phyloP scores from a whole-genome alignment of 1,140 invertebrate genomes.

The Drusus annulatus region DNA sequence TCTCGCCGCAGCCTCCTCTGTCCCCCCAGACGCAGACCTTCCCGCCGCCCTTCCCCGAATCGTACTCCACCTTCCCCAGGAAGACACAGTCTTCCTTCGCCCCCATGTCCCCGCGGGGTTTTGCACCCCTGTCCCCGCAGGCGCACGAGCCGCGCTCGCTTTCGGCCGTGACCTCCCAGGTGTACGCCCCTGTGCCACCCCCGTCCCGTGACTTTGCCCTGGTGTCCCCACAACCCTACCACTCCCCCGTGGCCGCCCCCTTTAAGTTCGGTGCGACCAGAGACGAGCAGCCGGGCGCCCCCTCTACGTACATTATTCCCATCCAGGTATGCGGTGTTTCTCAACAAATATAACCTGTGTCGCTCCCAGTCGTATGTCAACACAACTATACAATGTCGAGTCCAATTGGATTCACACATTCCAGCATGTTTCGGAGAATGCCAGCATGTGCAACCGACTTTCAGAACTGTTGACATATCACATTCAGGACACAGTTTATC shows the following conservation, averaged over 20 bases:
- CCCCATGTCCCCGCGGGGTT: slow-evolving; percentile 19
- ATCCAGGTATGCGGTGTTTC: slow-evolving; percentile 59
- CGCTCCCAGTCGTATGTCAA: slow-evolving; percentile 27
- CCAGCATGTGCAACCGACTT: no score
- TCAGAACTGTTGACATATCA: slow-evolving; percentile 18
- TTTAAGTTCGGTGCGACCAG: slow-evolving; percentile 17
- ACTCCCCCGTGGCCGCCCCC: slow-evolving; percentile 3
- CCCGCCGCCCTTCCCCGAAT: slow-evolving; percentile 52
- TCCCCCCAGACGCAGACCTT: slow-evolving; percentile 54
- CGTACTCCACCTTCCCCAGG: slow-evolving; percentile 20
- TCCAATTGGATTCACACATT: no score
- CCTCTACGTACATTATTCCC: slow-evolving; percentile 39
- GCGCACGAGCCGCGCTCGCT: not conserved
- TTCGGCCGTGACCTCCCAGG: not conserved
- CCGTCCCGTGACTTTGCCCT: not conserved
- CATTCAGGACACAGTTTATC: slow-evolving; percentile 26
- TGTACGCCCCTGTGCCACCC: slow-evolving; percentile 49
- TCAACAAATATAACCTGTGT: slow-evolving; percentile 41
- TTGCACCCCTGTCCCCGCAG: slow-evolving; percentile 21
- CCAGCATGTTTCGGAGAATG: no score
- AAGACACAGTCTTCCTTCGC: slow-evolving; percentile 36
- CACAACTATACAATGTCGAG: not conserved
- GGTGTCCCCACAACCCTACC: slow-evolving; percentile 19
- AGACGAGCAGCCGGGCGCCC: slow-evolving; percentile 23
- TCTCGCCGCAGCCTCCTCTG: slow-evolving; percentile 46